phyloP scores from a whole-genome alignment of 2,888 invertebrate species.

The Eupithecia vulgata region DNA sequence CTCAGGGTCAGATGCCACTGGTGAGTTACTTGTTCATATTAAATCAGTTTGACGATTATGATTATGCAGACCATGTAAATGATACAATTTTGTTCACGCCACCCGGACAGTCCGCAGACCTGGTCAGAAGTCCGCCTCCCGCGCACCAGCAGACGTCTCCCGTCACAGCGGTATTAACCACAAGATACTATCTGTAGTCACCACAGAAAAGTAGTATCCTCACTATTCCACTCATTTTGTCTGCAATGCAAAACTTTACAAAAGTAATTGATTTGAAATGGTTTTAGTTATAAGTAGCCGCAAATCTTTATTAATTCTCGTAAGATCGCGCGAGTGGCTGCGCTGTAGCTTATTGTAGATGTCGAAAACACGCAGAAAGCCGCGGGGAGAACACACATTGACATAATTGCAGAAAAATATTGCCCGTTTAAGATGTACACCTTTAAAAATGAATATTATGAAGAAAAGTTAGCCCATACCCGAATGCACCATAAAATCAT shows the following conservation, averaged over 20 bases:
- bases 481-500: too few species aligned
- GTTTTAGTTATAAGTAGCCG: neutral
- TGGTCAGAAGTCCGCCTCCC: conserved; percentile 91
- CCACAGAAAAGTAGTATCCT: neutral
- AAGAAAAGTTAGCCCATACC: too few species aligned
- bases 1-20: conserved; percentile 85
- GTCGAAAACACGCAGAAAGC: too few species aligned
- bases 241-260: neutral
- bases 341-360: too few species aligned
- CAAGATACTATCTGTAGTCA: neutral
- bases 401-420: too few species aligned
- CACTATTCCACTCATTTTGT: neutral
- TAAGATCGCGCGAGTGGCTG: too few species aligned
- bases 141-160: conserved; percentile 92
- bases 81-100: conserved; percentile 67
- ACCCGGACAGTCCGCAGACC: conserved; percentile 85
- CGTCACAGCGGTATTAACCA: conserved; percentile 86
- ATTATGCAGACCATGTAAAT: neutral
- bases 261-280: neutral
- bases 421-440: too few species aligned
- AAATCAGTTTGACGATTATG: neutral
- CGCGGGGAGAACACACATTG: too few species aligned
- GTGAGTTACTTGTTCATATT: conserved; percentile 81
- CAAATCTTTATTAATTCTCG: too few species aligned
- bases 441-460: too few species aligned